Evolutionary conservation across 2,888 invertebrate species (phyloP).

Genomic region (Leucozona laternaria): DNA sequence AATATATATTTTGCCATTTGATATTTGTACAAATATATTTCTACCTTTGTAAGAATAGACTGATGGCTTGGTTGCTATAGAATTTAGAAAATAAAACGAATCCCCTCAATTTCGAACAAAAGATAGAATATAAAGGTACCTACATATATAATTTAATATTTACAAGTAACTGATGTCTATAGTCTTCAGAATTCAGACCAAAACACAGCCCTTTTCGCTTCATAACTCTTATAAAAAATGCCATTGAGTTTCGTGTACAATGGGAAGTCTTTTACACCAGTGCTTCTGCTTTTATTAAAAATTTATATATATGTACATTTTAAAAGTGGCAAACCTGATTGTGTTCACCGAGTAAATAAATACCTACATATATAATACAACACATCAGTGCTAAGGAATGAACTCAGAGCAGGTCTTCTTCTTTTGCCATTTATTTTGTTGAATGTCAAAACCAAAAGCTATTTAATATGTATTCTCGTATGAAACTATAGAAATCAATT

Average conservation of each 20-base stretch:
- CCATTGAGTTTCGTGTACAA: not conserved
- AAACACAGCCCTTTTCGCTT: too few relatives aligned
- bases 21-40: too few relatives aligned
- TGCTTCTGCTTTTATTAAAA: not conserved
- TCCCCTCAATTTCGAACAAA: too few relatives aligned
- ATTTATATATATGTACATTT: not conserved
- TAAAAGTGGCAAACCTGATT: not conserved
- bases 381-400: not conserved
- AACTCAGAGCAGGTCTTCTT: not conserved
- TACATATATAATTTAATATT: too few relatives aligned
- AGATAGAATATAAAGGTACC: too few relatives aligned
- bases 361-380: not conserved
- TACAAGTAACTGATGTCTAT: too few relatives aligned
- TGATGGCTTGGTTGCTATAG: too few relatives aligned
- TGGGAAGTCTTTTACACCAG: not conserved
- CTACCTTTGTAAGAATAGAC: too few relatives aligned
- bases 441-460: slow-evolving; percentile 12
- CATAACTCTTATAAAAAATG: not conserved
- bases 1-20: too few relatives aligned
- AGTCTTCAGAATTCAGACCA: too few relatives aligned
- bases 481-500: slow-evolving; percentile 18
- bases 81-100: too few relatives aligned
- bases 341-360: not conserved
- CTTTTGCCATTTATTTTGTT: not conserved
- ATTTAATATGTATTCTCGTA: slow-evolving; percentile 15